Evolutionary conservation across 2,888 invertebrate genomes (phyloP).

Genomic region (Dicyrtomina minuta): DNA sequence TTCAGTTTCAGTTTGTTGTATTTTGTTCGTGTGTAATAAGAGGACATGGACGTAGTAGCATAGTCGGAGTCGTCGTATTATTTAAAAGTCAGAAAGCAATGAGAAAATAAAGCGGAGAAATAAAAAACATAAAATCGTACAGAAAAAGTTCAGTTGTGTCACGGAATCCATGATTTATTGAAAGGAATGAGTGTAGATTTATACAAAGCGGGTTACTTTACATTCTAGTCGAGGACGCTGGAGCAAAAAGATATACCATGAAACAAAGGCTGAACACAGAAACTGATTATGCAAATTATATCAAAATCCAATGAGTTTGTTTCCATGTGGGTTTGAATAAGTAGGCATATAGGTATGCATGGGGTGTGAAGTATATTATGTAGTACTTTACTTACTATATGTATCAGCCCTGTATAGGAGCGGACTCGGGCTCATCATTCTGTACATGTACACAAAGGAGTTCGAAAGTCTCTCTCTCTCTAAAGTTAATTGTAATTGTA

Average conservation of each 20-base stretch:
- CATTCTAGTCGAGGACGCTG: too few relatives aligned
- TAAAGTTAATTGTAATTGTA: too few relatives aligned
- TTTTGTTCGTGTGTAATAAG: not conserved
- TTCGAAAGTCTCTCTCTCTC: too few relatives aligned
- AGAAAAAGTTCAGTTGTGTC: slow-evolving; percentile 16
- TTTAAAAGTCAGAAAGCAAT: not conserved
- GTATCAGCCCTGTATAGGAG: too few relatives aligned
- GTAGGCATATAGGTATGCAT: not conserved
- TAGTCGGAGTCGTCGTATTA: too few relatives aligned
- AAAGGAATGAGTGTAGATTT: not conserved
- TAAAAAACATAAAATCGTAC: slow-evolving; percentile 14
- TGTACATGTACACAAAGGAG: too few relatives aligned
- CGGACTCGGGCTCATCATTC: too few relatives aligned
- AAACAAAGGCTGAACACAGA: not conserved
- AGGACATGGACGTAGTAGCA: too few relatives aligned
- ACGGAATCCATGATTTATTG: slow-evolving; percentile 27
- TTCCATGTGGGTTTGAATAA: not conserved
- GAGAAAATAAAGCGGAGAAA: slow-evolving; percentile 16
- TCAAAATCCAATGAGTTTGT: not conserved
- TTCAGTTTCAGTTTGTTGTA: too few relatives aligned
- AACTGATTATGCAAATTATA: not conserved
- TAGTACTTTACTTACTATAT: too few relatives aligned
- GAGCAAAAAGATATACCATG: not conserved
- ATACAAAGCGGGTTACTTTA: too few relatives aligned
- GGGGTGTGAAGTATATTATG: not conserved